Base-by-base conservation (phyloP, 2,113 vertebrate species). In the Eira barbara region DNA sequence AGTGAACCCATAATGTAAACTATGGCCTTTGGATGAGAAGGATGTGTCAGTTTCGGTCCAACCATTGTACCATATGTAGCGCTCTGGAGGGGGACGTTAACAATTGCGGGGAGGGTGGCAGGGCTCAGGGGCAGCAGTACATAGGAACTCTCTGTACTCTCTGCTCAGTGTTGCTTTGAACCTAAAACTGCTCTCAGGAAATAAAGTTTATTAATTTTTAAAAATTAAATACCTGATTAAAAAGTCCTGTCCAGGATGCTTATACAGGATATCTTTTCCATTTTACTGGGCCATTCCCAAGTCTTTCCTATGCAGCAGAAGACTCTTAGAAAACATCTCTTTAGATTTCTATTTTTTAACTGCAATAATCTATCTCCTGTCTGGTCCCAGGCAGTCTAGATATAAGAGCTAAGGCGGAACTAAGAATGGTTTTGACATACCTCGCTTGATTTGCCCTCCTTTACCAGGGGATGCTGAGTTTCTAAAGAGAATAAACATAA, bases 401-500 rank as follows among this genome's bases (percentile, higher is more conserved):
- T 21, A 27, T 13, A 69, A 86, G 45, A 89, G 25, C 27, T 11
- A 3, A 57, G 23, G 15, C 39, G 36, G 57, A 89, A 27, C 52
- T 27, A 76, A 93, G 57, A 93, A 85, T 55, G 18, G n/a, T 23
- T 57, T 9, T 65, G 52, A 31, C 42, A 36, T 13, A 73, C 23
- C 18, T 90, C 78, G 39, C 45, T 81, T 45, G 29, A 81, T 93
- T 84, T 29, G 39, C 29, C 27, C 29, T 89, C 11, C n/a, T 78
- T 29, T n/a, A 74, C 49, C 39, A 71, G 18, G 87, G n/a, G 27
- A 65, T 65, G 85, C 45, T 82, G 34, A 9, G 29, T 63, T 80
- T 93, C 93, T 34, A 91, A 95, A 65, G 65, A 97, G 91, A 94
- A 83, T 31, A 91, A 63, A 63, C 12, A 2, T 59, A 92, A 80